A percentile compares a stretch with the other conserved stretches of the same genome.
Conservation (phyloP, 2,888 invertebrate genomes). For the Eupithecia subumbrata region DNA sequence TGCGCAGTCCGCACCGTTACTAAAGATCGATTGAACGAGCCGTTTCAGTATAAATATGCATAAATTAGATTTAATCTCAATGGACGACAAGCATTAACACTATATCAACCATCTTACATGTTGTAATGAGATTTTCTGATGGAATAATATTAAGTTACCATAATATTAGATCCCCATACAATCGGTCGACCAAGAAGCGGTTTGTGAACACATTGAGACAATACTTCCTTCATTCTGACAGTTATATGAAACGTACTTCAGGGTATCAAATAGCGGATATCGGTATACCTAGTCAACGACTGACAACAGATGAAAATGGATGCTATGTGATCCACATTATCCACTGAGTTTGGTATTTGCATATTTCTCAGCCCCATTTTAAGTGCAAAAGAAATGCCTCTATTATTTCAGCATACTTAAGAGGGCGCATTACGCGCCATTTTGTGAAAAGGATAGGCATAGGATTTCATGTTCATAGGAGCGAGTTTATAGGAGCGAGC, state of each 20-base stretch:
- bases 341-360: not conserved
- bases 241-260: constrained; percentile 31
- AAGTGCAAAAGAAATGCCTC: too few species aligned
- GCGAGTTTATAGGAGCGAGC: too few species aligned
- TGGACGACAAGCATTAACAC: constrained; percentile 6
- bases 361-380: not conserved
- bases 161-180: not conserved
- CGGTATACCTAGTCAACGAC: constrained; percentile 3
- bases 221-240: constrained; percentile 34
- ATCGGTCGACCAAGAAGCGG: not conserved
- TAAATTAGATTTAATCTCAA: constrained; percentile 14
- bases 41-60: constrained; percentile 55
- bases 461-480: too few species aligned
- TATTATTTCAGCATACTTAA: too few species aligned
- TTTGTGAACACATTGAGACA: constrained; percentile 8
- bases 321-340: not conserved
- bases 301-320: not conserved
- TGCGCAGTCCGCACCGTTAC: constrained; percentile 58
- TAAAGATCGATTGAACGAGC: constrained; percentile 63
- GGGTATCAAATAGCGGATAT: constrained; percentile 25
- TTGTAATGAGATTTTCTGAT: not conserved
- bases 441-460: too few species aligned
- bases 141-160: not conserved
- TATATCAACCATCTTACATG: not conserved
- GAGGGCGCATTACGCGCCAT: too few species aligned